Evolutionary conservation across 2,113 vertebrate genomes (phyloP), one percentile per base, ranked within the genome.

Genomic region (Cyanoderma ruficeps): DNA sequence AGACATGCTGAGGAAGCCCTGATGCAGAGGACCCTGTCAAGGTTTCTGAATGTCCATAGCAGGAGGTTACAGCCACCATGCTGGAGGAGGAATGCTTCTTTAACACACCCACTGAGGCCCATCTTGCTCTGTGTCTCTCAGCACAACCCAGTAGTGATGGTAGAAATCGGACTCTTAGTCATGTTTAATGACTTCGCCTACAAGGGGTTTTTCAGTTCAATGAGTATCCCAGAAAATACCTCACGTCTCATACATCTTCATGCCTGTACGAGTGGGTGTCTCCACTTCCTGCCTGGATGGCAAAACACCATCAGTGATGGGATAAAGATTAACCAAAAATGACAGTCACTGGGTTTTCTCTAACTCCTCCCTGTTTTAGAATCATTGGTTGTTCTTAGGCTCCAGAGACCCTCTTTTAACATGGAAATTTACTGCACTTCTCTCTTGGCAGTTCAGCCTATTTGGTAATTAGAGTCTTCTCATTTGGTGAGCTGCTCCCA

Each of bases 201-300:
- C 42, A 39, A 83, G 39, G 64, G 42, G 27, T 37, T 91, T 93
- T 92, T 72, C 55, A 37, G 44, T 42, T 90, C 86, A 91, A 23
- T 67, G 82, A 94, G 42, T 64, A 96, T 87, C 53, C 28, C 90
- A 96, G 95, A 91, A 95, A 92, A 85, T 37, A 47, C 10, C 46
- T 91, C 63, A 77, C 33, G 60, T 60, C 82, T 79, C 78, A 81
- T 7, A 23, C 33, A 70, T 90, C 60, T 59, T 74, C 7, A 7
- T 1, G 44, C 76, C 55, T 77, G 11, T 27, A 63, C 30, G 72
- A 92, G 92, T 93, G 90, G 69, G 90, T 72, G 91, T 94, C 72
- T 89, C 35, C 15, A 42, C 76, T 92, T 93, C 88, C 90, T 77
- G 79, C 67, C 53, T 50, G 79, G 64, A 80, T 89, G 80, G 85